Base-by-base conservation (phyloP, 1,140 invertebrate genomes). In the Rhagoletis zephyria region DNA sequence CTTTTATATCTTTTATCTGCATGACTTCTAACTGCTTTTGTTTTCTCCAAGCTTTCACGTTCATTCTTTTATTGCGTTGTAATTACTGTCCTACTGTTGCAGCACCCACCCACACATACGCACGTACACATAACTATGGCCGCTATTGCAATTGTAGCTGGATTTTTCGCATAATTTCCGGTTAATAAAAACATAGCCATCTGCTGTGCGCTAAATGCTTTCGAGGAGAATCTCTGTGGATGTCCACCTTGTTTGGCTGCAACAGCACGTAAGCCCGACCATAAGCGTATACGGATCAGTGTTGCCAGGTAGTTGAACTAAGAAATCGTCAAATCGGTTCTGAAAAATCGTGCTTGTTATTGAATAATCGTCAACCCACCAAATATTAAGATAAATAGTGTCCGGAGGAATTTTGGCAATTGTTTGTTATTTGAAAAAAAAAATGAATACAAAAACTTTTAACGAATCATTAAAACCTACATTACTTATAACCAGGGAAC, bases 151-250 rank as follows among this genome's bases (percentile, higher is more conserved):
- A 16, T 40, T 63, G 42, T 42, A 74, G 61, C n/a, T 4, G 74
- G 16, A 56, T 81, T 81, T 81, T 81, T 81, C 74, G 74, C 74
- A 81, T 81, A 81, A 81, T 81, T 81, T 81, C 51, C 48, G 74
- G 74, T 59, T 81, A 59, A 81, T 81, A 81, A 81, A 81, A 81
- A 81, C 74, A 81, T 14, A 45, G 74, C 48, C 74, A 81, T 81
- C 45, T 81, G 74, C 48, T 40, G 45, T n/a, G 19, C 7, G 9
- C 42, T 48, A 42, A 56, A 56, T 42, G 48, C 67, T 10, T 16
- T 12, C 30, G 30, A 30, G 30, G 30, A 30, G 30, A 30, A 30
- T 30, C 30, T 30, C 67, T 16, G 40, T 59, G 16, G 14, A 3
- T 6, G 6, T 81, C 12, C 67, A 45, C 2, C 42, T 14, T 1